Percentiles rank a stretch among this genome's conserved stretches.
phyloP scores from a whole-genome alignment of 2,113 vertebrate species.

The Oxyruncus cristatus region DNA sequence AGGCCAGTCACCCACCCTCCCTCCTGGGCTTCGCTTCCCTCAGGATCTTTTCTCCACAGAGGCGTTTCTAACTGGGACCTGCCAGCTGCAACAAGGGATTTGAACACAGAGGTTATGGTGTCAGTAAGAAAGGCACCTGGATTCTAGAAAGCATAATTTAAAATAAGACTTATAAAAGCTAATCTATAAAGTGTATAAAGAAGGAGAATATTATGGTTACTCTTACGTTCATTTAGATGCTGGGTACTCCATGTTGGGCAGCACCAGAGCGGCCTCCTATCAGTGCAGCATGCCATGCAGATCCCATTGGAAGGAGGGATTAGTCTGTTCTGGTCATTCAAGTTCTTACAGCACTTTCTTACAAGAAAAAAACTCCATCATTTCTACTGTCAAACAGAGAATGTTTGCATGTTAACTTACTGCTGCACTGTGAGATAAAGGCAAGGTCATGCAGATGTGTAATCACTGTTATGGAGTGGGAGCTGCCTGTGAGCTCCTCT shows the following conservation, averaged over 20 bases:
- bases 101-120: not conserved
- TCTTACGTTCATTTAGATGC: not conserved
- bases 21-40: not conserved
- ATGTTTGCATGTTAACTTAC: not conserved
- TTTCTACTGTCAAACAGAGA: not conserved
- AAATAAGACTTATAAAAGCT: not conserved
- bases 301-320: not conserved
- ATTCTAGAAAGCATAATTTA: not conserved
- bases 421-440: not conserved
- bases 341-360: not conserved
- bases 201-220: not conserved
- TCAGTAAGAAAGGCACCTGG: not conserved
- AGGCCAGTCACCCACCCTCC: not conserved
- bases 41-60: not conserved
- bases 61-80: not conserved
- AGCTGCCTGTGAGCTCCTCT: not conserved
- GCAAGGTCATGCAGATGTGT: not conserved
- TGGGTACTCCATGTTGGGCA: fast-evolving
- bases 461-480: not conserved
- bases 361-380: not conserved
- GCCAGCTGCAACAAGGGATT: not conserved
- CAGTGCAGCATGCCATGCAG: not conserved
- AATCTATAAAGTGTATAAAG: not conserved
- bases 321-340: not conserved
- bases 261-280: not conserved